These are phyloP conservation scores for Paratrypauchen microcephalus DNA, from an alignment of 2,797 vertebrate species.

Conservation along the genomic window DNA sequence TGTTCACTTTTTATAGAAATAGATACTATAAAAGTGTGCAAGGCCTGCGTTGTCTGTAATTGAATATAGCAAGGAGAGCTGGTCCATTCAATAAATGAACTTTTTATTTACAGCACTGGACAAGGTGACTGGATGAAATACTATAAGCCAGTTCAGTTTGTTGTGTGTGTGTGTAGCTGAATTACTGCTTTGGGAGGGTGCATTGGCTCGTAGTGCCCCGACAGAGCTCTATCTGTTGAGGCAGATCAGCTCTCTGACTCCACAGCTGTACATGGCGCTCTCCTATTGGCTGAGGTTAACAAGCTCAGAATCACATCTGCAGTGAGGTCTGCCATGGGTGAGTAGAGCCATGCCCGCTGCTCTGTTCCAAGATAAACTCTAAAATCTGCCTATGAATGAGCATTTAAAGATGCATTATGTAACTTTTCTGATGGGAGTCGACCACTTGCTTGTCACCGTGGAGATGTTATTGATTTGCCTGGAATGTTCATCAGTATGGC, in stretches of 20 bases:
- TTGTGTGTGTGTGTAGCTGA: conserved; percentile 38
- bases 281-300: conserved; percentile 72
- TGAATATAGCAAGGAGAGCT: conserved; percentile 43
- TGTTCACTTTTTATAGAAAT: conserved; percentile 40
- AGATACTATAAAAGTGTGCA: conserved; percentile 50
- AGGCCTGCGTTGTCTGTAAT: conserved; percentile 41
- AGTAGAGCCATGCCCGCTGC: conserved; percentile 37
- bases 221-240: conserved; percentile 59
- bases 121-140: conserved; percentile 52
- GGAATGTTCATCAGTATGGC: not conserved
- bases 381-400: not conserved
- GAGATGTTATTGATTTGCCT: not conserved
- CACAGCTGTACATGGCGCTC: conserved; percentile 62
- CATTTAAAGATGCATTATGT: not conserved
- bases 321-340: conserved; percentile 60
- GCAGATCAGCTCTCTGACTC: conserved; percentile 48
- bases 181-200: conserved; percentile 26
- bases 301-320: conserved; percentile 72
- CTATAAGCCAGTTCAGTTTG: conserved; percentile 18
- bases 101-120: conserved; percentile 64
- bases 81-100: conserved; percentile 56
- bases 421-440: not conserved
- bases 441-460: not conserved
- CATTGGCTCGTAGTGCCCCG: conserved; percentile 53
- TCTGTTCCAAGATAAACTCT: not conserved